Percentiles rank a stretch among this genome's conserved stretches.
Evolutionary conservation across 2,113 vertebrate species (phyloP).

Genomic region (Stomatorhinus ivindoensis): DNA sequence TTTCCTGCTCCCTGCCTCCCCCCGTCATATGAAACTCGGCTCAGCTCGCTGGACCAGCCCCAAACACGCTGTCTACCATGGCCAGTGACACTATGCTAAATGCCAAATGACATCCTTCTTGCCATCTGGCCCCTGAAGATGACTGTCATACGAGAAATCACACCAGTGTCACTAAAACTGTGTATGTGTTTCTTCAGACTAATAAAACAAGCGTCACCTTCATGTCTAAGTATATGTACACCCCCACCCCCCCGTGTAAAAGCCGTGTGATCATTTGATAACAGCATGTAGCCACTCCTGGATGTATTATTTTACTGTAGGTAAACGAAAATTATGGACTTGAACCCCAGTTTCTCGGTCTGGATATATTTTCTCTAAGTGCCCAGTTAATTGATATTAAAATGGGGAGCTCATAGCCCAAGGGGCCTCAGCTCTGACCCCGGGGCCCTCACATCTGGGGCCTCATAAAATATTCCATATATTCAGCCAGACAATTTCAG

Average conservation of each 20-base stretch:
- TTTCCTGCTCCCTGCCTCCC: not conserved
- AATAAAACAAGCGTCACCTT: not conserved
- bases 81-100: not conserved
- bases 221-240: not conserved
- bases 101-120: not conserved
- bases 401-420: not conserved
- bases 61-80: not conserved
- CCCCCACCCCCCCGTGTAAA: not conserved
- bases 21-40: not conserved
- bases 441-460: not conserved
- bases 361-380: not conserved
- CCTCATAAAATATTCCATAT: conserved; percentile 12
- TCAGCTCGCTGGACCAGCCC: not conserved
- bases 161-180: not conserved
- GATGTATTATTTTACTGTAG: not conserved
- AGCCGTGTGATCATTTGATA: not conserved
- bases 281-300: not conserved
- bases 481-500: conserved; percentile 11
- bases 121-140: not conserved
- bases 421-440: not conserved
- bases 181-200: not conserved
- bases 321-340: not conserved
- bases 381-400: not conserved
- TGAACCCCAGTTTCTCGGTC: not conserved
- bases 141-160: not conserved